These are phyloP conservation scores for Prorops nasuta DNA, from an alignment of 1,140 invertebrate genomes.

Conservation along the genomic window DNA sequence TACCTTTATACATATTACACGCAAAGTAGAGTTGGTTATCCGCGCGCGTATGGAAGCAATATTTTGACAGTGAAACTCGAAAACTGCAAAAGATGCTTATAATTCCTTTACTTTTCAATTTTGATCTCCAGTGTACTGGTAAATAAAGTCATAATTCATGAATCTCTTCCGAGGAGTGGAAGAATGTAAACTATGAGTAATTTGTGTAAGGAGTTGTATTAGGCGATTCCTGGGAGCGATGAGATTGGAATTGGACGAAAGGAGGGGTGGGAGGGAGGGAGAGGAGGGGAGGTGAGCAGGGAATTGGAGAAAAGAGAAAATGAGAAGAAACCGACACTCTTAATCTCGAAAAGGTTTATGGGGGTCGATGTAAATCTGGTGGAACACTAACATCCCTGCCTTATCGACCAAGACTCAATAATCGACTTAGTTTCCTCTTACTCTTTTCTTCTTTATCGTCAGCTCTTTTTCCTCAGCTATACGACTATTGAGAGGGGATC, in stretches of 20 bases:
- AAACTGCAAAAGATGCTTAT: no score
- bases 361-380: slow-evolving; percentile 45
- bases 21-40: no score
- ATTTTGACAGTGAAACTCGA: no score
- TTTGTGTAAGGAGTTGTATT: no score
- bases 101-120: no score
- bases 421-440: slow-evolving; percentile 27
- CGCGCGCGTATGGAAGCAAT: no score
- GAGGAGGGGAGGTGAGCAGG: background rate
- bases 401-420: slow-evolving; percentile 36
- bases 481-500: slow-evolving; percentile 18
- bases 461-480: background rate
- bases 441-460: slow-evolving; percentile 4
- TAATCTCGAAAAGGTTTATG: slow-evolving; percentile 47
- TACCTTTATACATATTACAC: no score
- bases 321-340: slow-evolving; percentile 26
- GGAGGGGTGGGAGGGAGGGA: background rate
- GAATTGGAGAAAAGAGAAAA: slow-evolving; percentile 8
- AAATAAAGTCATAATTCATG: no score
- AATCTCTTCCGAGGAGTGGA: no score
- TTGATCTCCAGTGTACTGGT: no score
- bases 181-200: no score
- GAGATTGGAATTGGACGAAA: background rate
- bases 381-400: slow-evolving; percentile 28
- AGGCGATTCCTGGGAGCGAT: background rate